These are phyloP conservation scores for Eustalomyia histrio DNA, from an alignment of 2,888 invertebrate species.

Conservation along the genomic window DNA sequence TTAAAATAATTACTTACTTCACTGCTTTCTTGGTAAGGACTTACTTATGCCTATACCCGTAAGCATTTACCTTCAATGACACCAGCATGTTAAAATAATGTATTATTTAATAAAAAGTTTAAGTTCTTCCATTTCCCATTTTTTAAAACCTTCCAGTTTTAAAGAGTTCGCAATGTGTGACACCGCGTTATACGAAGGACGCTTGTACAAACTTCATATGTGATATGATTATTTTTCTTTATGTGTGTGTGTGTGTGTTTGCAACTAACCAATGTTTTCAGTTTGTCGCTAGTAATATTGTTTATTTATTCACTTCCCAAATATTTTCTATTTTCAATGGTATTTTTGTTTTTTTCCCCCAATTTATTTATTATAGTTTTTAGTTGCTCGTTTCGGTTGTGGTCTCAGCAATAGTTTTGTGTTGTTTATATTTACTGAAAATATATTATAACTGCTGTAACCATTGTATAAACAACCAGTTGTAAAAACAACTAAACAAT, in stretches of 20 bases:
- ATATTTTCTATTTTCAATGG: conserved; percentile 30
- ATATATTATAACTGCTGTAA: conserved; percentile 16
- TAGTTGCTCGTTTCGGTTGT: conserved; percentile 4
- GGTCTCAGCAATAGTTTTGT: conserved; percentile 51
- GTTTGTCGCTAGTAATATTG: conserved; percentile 44
- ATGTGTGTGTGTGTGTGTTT: background rate
- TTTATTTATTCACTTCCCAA: conserved; percentile 53
- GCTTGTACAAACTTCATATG: no score
- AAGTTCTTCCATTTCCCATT: no score
- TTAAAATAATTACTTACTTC: no score
- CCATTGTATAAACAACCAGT: conserved; percentile 1
- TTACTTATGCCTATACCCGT: no score
- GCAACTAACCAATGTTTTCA: conserved; percentile 28
- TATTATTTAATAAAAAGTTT: no score
- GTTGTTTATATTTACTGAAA: conserved; percentile 33
- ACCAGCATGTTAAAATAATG: no score
- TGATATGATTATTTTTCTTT: background rate
- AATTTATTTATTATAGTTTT: conserved; percentile 16
- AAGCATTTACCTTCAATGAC: no score
- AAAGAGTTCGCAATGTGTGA: no score
- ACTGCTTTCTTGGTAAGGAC: no score
- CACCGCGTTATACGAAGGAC: no score
- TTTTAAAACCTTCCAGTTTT: no score
- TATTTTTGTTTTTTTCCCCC: conserved; percentile 16
- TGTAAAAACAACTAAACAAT: conserved; percentile 17